Evolutionary conservation across 2,888 invertebrate genomes (phyloP), one percentile per base, ranked within the genome.

Genomic region (Temnothorax ravouxi): DNA sequence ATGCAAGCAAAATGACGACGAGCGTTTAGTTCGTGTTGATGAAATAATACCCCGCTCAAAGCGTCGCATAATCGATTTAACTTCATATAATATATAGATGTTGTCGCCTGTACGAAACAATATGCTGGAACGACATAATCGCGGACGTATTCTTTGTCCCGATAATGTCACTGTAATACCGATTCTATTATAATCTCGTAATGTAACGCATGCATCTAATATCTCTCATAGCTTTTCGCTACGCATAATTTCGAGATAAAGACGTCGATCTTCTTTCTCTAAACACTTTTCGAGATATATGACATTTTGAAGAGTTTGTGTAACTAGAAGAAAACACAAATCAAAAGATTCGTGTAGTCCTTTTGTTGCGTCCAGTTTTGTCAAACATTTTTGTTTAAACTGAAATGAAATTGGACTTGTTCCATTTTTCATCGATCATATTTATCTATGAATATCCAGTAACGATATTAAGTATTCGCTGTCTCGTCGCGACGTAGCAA

Each of bases 11-110:
- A 75, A 62, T 69, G 52, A 34, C 77, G 81, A 82, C 56, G 62
- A 83, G 34, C 87, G 77, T 61, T 85, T 76, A 77, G 62, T 74
- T 74, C 59, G 79, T 80, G 79, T 80, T 80, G 79, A 80, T 80
- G 79, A 80, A 80, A 80, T 80, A 80, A 80, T 80, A 80, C 75
- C 44, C 47, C 38, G 79, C 59, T 80, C 77, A 77, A 77, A 77
- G 77, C 77, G 11, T 56, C 75, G 38, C 59, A 59, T 80, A 80
- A 80, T 74, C 79, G 75, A 80, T 75, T 80, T 80, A 80, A 74
- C 79, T 80, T 80, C 47, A 59, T 79, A 79, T 79, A 79, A 59
- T 79, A 79, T 56, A 75, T 59, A 74, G 56, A 59, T 56, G 64
- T 38, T 52, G 59, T 59, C 47, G 79, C 34, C 69, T 41, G 15